Conservation (phyloP, 2,888 invertebrate species). For the Acrobasis consociella region DNA sequence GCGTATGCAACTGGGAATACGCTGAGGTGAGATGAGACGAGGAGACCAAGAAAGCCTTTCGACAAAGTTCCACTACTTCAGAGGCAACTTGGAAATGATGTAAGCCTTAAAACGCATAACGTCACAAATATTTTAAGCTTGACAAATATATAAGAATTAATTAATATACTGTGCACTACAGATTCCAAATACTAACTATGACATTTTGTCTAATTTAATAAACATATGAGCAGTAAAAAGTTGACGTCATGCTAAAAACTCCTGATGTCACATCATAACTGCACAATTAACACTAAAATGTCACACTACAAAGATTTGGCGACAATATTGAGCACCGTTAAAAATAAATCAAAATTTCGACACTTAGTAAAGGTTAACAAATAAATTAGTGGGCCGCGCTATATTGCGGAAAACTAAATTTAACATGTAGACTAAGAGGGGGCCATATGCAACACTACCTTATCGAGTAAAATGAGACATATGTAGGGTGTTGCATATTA, state of each 20-base stretch:
- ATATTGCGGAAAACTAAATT: too few species aligned
- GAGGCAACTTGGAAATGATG: neutral
- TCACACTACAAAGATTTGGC: constrained; percentile 53
- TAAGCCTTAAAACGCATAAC: neutral
- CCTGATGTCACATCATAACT: constrained; percentile 23
- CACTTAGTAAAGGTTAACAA: neutral
- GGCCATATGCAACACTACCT: too few species aligned
- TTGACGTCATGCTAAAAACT: constrained; percentile 7
- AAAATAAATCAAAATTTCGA: constrained; percentile 16
- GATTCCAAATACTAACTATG: neutral
- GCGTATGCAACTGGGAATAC: too few species aligned
- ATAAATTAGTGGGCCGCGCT: too few species aligned
- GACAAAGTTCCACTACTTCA: too few species aligned
- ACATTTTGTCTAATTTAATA: neutral
- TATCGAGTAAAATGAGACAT: too few species aligned
- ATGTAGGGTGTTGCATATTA: too few species aligned
- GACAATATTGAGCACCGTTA: constrained; percentile 49
- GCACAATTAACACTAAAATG: constrained; percentile 24
- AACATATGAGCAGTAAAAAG: constrained; percentile 12
- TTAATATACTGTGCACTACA: neutral
- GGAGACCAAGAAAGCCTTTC: too few species aligned
- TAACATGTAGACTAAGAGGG: too few species aligned
- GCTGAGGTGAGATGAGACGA: too few species aligned
- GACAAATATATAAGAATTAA: neutral
- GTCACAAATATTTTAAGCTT: neutral